Evolutionary conservation across 1,140 invertebrate species (phyloP), one percentile per base, ranked within the genome.

Genomic region (Eupristina koningsbergeri): DNA sequence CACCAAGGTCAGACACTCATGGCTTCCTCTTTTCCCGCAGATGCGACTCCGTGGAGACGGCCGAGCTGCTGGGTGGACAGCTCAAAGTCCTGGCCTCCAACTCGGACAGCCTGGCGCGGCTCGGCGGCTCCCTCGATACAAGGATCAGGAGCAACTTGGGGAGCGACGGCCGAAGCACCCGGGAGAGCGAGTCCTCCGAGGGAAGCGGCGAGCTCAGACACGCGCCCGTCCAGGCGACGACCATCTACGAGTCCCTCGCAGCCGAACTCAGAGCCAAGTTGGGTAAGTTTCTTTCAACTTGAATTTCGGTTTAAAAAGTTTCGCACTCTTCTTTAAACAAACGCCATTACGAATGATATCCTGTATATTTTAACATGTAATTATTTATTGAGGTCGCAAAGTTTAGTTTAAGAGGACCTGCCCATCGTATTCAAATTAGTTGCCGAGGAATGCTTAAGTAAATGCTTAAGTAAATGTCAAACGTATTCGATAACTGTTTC

Each of bases 31-130:
- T 75, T 7, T n/a, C 31, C 11, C 39, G 15, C 45, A 93, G 92
- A 91, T 99, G 98, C 91, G 98, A 99, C 91, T 98, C 97, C 22
- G 95, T 98, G 31, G 96, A 98, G 88, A 99, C 98, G 11, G 98
- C 98, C 0, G 94, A 96, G 80, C 94, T 97, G 84, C 94, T 99
- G 80, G 95, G 95, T 82, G 93, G 94, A 5, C 97, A 98, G 89
- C 91, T 99, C 71, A 95, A 96, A 89, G 94, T 95, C 17, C 92
- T 99, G 67, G 96, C 97, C 31, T 96, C 96, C 71, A 91, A 96
- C 64, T 96, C 97, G 47, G 97, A 98, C 86, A 98, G 97, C 92
- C 96, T 97, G 91, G 96, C 96, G 88, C 97, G 97, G 86, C 64
- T 85, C 0, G 94, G 95, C 0, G 94, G 95, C 9, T 91, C 92